Evolutionary conservation across 2,113 vertebrate genomes (phyloP), one percentile per base, ranked within the genome.

Genomic region (Gnathonemus longibarbis): DNA sequence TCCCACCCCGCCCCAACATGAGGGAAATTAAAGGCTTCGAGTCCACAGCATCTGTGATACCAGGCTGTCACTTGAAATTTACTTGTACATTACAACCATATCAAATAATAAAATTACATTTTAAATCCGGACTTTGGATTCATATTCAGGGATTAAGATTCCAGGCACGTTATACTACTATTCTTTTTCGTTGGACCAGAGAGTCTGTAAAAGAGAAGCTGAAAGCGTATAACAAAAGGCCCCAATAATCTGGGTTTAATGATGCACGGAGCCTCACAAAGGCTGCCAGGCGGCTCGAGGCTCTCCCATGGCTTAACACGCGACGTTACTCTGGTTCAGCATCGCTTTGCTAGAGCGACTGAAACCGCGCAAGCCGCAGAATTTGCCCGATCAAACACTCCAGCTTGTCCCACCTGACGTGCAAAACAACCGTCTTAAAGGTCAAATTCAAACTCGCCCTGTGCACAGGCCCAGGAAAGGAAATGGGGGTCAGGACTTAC

Each of bases 401-500:
- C 74, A 17, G 35, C 35, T 80, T 2, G 5, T 42, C 74, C 74
- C 35, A 42, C 35, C 15, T 19, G 35, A 39, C 31, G 5, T 17
- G 13, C 31, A 77, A 77, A 39, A 77, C 6, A 39, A 19, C 74
- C 17, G 19, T 39, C 2, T 42, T 7, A 35, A 42, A 80, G 35
- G 74, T 80, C 31, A 80, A 39, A 80, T 42, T 80, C 35, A 80
- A 42, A 13, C 39, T 83, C 2, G 8, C 19, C 1, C 31, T 8
- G 5, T 42, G 35, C 77, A 39, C 39, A 83, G 19, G 15, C 74
- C n/a, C 74, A 80, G 31, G 70, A 74, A 74, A 39, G 31, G 35
- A 80, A 35, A 42, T 42, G 70, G 35, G 3, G 35, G 31, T 39
- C 74, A 80, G 35, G 74, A 98, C 98, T 98, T 93, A 99, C 98